Conservation (phyloP, 2,888 invertebrate species). For the Sycophila texana region DNA sequence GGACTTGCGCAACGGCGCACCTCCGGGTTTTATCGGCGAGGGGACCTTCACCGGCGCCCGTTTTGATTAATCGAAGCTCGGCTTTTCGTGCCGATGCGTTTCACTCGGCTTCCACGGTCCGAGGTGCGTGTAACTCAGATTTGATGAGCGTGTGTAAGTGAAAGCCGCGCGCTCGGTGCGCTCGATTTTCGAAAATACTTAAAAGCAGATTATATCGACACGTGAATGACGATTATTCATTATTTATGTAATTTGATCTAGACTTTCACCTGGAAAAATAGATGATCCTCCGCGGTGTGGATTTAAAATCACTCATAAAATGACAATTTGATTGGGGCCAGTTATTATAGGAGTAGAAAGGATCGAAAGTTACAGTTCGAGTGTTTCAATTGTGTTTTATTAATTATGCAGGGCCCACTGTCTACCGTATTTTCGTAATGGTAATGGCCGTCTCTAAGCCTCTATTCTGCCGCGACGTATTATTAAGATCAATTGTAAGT, state of each 20-base stretch:
- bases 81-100: conserved; percentile 25
- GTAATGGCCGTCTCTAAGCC: no score
- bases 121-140: conserved; percentile 1
- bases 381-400: no score
- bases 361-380: no score
- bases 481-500: no score
- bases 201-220: conserved; percentile 11
- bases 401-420: no score
- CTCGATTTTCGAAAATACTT: conserved; percentile 21
- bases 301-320: neutral
- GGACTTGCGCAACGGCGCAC: neutral
- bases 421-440: no score
- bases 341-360: no score
- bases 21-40: conserved; percentile 2
- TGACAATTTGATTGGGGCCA: no score
- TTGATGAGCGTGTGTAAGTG: conserved; percentile 29
- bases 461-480: no score
- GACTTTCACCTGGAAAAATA: conserved; percentile 17
- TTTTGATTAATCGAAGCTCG: conserved; percentile 43
- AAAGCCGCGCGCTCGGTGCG: conserved; percentile 26
- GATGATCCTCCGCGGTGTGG: neutral
- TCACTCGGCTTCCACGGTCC: conserved; percentile 13
- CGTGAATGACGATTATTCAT: neutral
- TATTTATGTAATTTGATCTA: neutral
- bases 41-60: neutral